Evolutionary conservation across 2,888 invertebrate species (phyloP).

Genomic region (Leptopilina syphax): DNA sequence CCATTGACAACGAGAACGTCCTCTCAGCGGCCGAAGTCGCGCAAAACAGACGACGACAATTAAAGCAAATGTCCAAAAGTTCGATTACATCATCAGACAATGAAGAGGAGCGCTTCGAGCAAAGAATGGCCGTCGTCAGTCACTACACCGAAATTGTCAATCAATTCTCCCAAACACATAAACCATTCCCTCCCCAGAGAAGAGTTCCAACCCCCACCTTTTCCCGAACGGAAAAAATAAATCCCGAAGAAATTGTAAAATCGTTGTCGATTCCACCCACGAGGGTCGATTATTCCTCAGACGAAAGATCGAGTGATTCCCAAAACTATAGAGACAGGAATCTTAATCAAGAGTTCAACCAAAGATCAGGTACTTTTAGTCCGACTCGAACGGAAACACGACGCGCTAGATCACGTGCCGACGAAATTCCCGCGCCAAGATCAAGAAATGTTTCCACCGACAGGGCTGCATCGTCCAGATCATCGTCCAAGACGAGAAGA

Average conservation of each 20-base stretch:
- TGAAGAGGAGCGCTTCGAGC: conserved; percentile 69
- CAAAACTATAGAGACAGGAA: background rate
- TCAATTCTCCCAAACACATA: conserved; percentile 79
- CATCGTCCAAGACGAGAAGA: conserved; percentile 60
- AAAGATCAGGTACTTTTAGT: conserved; percentile 3
- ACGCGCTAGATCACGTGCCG: conserved; percentile 52
- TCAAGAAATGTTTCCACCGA: conserved; percentile 51
- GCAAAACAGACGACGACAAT: conserved; percentile 69
- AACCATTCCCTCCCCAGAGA: conserved; percentile 48
- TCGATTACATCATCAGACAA: conserved; percentile 62
- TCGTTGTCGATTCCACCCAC: background rate
- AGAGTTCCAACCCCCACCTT: conserved; percentile 43
- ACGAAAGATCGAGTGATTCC: background rate
- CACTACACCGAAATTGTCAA: conserved; percentile 89
- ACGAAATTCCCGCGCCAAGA: conserved; percentile 20
- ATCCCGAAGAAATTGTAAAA: background rate
- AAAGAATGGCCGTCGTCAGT: conserved; percentile 80
- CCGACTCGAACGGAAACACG: conserved; percentile 45
- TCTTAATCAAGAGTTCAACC: conserved; percentile 13
- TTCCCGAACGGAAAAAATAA: conserved; percentile 53
- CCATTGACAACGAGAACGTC: conserved; percentile 72
- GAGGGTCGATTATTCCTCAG: conserved; percentile 20
- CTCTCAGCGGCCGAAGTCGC: conserved; percentile 74
- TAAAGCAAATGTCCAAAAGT: conserved; percentile 63
- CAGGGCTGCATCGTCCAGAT: conserved; percentile 62